Conservation (phyloP, 2,113 vertebrate genomes). For the Psilopsiagon aymara region DNA sequence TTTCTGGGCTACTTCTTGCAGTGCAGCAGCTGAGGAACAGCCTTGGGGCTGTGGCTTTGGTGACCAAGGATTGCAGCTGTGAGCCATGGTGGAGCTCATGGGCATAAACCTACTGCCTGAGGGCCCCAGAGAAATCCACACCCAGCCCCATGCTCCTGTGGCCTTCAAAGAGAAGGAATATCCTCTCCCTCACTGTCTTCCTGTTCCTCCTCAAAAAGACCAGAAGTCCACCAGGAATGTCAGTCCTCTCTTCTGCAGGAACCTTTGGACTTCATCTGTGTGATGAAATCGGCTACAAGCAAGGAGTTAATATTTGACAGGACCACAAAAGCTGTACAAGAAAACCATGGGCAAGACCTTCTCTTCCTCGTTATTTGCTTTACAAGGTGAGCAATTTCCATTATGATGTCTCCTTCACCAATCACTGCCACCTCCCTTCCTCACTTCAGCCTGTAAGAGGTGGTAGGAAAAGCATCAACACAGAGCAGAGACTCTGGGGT, state of each 20-base stretch:
- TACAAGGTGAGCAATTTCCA: conserved; percentile 14
- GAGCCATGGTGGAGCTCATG: background rate
- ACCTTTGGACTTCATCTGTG: conserved; percentile 65
- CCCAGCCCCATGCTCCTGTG: background rate
- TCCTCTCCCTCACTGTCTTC: background rate
- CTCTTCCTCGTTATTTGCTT: conserved; percentile 19
- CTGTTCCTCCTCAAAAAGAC: background rate
- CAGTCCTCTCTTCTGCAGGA: background rate
- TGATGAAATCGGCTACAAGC: conserved; percentile 24
- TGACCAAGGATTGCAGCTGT: background rate
- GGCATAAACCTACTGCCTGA: background rate
- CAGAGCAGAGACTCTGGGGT: background rate
- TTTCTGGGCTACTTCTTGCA: background rate
- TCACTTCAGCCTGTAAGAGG: background rate
- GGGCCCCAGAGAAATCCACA: background rate
- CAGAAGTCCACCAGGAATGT: conserved; percentile 12
- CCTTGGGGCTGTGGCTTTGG: background rate
- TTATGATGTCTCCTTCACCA: background rate
- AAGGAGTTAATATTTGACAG: conserved; percentile 71
- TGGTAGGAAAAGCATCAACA: background rate
- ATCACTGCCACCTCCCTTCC: background rate
- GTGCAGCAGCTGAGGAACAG: background rate
- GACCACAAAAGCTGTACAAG: background rate
- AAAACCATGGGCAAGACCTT: background rate
- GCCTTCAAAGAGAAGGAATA: background rate